These are phyloP conservation scores for Drosophila colorata DNA, from an alignment of 2,888 invertebrate species.

Conservation along the genomic window DNA sequence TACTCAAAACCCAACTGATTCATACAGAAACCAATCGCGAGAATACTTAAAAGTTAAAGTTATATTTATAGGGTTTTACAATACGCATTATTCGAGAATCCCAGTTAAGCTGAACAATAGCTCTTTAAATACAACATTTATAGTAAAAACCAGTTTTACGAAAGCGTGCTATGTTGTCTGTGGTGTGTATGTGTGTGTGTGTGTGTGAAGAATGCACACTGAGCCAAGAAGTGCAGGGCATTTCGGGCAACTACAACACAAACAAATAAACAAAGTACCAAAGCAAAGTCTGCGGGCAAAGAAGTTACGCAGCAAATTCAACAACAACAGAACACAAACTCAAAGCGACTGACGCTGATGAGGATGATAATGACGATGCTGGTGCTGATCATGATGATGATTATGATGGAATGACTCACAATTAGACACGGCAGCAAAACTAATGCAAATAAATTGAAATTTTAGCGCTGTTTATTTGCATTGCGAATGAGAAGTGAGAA, in stretches of 20 bases:
- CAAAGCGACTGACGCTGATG: constrained; percentile 21
- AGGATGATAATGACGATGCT: constrained; percentile 20
- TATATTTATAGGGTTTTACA: constrained; percentile 2
- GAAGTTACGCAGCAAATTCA: constrained; percentile 43
- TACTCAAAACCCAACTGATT: not conserved
- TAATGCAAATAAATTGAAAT: constrained; percentile 51
- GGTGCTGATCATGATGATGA: constrained; percentile 7
- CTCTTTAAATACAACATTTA: constrained; percentile 8
- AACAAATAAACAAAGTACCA: constrained; percentile 51
- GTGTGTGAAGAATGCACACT: constrained; percentile 12
- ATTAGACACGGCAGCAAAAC: constrained; percentile 49
- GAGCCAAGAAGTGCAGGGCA: constrained; percentile 17
- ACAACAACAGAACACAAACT: constrained; percentile 35
- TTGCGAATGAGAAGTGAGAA: constrained; percentile 13
- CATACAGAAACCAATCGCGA: constrained; percentile 3
- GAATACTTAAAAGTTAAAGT: constrained; percentile 1
- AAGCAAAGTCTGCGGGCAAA: constrained; percentile 64
- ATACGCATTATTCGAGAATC: constrained; percentile 5
- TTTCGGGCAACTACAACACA: constrained; percentile 27
- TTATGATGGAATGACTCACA: constrained; percentile 15
- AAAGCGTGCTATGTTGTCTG: not conserved
- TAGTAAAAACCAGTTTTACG: constrained; percentile 7
- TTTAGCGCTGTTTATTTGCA: constrained; percentile 48
- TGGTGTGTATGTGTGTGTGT: constrained; percentile 3
- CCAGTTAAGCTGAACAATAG: constrained; percentile 40